phyloP scores from a whole-genome alignment of 2,797 vertebrate species.

The Pyrocephalus nanus region DNA sequence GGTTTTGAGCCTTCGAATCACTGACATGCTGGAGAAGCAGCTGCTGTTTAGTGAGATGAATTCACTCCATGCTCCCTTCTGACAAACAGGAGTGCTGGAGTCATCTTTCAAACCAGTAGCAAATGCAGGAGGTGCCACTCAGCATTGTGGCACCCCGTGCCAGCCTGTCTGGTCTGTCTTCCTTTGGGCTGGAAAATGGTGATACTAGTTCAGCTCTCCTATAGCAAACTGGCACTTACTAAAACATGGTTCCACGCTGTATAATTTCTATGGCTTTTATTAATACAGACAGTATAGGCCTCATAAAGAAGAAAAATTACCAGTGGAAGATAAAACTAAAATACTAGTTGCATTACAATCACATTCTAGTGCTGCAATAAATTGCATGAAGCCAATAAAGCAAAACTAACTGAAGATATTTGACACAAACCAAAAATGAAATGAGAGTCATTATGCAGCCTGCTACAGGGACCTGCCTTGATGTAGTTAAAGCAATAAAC shows the following conservation, averaged over 20 bases:
- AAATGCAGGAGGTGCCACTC: neutral
- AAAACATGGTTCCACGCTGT: constrained; percentile 65
- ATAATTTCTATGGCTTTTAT: constrained; percentile 75
- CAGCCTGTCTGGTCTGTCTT: neutral
- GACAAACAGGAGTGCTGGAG: neutral
- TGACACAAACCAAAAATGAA: constrained; percentile 80
- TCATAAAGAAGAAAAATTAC: constrained; percentile 80
- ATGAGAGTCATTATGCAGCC: constrained; percentile 74
- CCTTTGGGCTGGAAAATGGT: neutral
- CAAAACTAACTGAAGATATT: constrained; percentile 80
- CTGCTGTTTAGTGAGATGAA: neutral
- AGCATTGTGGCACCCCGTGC: neutral
- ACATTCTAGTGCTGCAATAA: constrained; percentile 76
- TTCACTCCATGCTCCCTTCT: neutral
- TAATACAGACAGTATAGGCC: constrained; percentile 74
- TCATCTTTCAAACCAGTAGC: neutral
- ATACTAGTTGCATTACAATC: constrained; percentile 76
- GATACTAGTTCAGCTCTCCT: neutral
- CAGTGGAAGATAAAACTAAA: constrained; percentile 77
- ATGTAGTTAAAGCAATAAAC: constrained; percentile 78
- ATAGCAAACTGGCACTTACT: constrained; percentile 47
- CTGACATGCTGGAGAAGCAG: neutral
- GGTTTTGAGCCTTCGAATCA: neutral
- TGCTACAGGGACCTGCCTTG: constrained; percentile 71
- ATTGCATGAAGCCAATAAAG: constrained; percentile 78